phyloP scores from a whole-genome alignment of 2,113 vertebrate genomes.

The Phylloscopus whistleri region DNA sequence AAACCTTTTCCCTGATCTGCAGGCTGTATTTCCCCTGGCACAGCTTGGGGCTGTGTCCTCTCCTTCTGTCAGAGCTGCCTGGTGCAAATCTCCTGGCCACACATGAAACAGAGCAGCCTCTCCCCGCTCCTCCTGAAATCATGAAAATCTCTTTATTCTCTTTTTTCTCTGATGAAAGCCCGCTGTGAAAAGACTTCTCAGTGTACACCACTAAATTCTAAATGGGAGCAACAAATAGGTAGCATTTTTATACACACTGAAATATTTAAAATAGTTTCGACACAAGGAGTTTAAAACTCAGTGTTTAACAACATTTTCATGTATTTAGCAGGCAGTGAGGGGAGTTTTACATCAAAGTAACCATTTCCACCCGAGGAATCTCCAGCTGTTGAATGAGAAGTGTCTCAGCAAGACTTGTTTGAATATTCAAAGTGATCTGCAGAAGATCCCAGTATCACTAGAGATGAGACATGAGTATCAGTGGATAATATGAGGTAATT shows the following conservation, averaged over 20 bases:
- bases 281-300: neutral
- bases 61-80: too few relatives aligned
- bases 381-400: neutral
- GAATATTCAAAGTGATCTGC: slow-evolving; percentile 9
- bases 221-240: neutral
- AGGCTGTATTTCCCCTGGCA: neutral
- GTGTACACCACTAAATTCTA: neutral
- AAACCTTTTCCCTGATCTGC: neutral
- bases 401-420: neutral
- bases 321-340: neutral
- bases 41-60: neutral
- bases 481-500: slow-evolving; percentile 36
- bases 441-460: slow-evolving; percentile 1
- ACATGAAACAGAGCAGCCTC: neutral
- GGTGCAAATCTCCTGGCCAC: neutral
- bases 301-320: neutral
- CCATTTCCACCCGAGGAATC: neutral
- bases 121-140: neutral
- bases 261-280: neutral
- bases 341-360: neutral
- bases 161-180: neutral
- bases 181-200: neutral
- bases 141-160: neutral
- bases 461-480: neutral
- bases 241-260: accelerated